A percentile compares a stretch with the other conserved stretches of the same genome.
phyloP scores from a whole-genome alignment of 2,797 vertebrate species.

The Limosa lapponica region DNA sequence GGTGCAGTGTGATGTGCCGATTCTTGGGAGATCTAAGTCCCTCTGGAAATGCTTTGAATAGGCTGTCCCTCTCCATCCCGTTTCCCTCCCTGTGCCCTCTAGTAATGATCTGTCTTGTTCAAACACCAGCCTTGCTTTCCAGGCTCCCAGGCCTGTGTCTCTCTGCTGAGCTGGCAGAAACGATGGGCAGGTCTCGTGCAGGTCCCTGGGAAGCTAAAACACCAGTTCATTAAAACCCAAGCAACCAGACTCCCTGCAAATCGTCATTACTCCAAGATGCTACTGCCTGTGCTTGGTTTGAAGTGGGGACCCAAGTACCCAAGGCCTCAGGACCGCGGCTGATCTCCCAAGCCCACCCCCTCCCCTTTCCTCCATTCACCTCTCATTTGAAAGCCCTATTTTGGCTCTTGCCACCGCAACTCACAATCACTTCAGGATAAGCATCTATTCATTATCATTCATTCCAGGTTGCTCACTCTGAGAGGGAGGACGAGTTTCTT shows the following conservation, averaged over 20 bases:
- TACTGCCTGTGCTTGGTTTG: neutral
- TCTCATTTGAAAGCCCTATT: neutral
- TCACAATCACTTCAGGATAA: neutral
- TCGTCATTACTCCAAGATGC: neutral
- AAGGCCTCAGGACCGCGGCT: neutral
- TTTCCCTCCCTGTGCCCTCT: neutral
- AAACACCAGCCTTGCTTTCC: neutral
- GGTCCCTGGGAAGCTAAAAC: neutral
- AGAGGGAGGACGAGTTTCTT: neutral
- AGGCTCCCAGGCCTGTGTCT: neutral
- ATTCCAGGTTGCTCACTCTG: conserved; percentile 3
- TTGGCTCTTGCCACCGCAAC: neutral
- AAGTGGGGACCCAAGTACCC: neutral
- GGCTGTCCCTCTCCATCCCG: fast-evolving
- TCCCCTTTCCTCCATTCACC: neutral
- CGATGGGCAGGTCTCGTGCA: neutral
- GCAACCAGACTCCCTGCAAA: neutral
- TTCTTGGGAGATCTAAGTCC: neutral
- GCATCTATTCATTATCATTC: neutral
- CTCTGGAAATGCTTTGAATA: neutral
- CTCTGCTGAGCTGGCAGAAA: neutral
- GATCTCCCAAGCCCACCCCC: neutral
- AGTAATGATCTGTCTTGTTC: neutral
- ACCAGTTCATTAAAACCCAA: neutral
- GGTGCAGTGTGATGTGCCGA: neutral